Percentiles rank a stretch among this genome's conserved stretches.
phyloP scores from a whole-genome alignment of 2,888 invertebrate genomes.

The Mythimna albipuncta region DNA sequence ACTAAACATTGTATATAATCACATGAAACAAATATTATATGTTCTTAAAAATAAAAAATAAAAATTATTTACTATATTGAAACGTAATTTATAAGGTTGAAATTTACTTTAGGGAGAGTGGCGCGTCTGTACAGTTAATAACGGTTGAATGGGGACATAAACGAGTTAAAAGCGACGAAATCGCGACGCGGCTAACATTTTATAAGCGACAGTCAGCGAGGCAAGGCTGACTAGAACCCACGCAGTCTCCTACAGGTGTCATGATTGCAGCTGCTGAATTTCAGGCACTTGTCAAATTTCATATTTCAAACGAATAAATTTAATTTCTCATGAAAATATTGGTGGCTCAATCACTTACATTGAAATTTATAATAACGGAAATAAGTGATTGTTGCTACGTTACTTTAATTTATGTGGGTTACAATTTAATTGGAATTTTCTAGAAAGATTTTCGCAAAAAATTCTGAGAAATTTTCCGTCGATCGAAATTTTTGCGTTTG shows the following conservation, averaged over 20 bases:
- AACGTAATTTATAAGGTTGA: neutral
- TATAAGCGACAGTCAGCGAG: conserved; percentile 41
- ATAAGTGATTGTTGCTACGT: neutral
- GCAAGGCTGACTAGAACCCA: conserved; percentile 28
- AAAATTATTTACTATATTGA: neutral
- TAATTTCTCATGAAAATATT: conserved; percentile 12
- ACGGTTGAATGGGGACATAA: neutral
- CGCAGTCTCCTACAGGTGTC: conserved; percentile 62
- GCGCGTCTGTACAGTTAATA: neutral
- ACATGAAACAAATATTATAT: neutral
- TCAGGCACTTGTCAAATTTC: conserved; percentile 29
- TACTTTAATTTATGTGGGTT: neutral
- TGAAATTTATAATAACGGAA: conserved; percentile 2
- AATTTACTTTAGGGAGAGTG: neutral
- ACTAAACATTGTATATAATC: neutral
- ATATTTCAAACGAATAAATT: conserved; percentile 24
- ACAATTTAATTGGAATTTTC: neutral
- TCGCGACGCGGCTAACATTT: conserved; percentile 38
- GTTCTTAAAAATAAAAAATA: neutral
- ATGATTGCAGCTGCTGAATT: conserved; percentile 45
- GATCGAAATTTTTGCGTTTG: neutral
- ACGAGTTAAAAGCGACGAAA: conserved; percentile 19
- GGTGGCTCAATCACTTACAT: conserved; percentile 9
- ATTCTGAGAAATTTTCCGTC: no score
- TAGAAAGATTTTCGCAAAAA: neutral